A percentile compares a stretch with the other conserved stretches of the same genome.
These are phyloP conservation scores for Fistularia commersonii DNA, from an alignment of 2,797 vertebrate species.

Conservation along the genomic window DNA sequence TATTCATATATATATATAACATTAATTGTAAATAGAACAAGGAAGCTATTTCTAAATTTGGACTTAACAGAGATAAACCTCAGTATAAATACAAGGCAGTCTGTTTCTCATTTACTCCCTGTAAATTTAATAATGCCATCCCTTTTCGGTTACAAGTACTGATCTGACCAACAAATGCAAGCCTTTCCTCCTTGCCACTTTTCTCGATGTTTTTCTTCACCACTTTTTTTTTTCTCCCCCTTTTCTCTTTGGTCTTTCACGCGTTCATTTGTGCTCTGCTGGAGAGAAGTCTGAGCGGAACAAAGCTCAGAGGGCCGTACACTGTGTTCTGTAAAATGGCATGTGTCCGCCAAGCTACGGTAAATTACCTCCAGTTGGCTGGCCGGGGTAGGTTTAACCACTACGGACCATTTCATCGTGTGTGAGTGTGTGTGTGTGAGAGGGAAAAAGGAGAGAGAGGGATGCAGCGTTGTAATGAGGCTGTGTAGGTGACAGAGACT, in stretches of 20 bases:
- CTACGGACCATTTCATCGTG: slow-evolving; percentile 34
- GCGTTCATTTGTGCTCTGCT: slow-evolving; percentile 59
- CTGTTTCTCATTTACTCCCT: no score
- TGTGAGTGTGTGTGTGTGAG: slow-evolving; percentile 20
- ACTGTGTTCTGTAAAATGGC: slow-evolving; percentile 70
- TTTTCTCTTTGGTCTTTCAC: slow-evolving; percentile 38
- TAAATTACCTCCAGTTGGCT: slow-evolving; percentile 73
- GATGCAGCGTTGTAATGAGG: slow-evolving; percentile 39
- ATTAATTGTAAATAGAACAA: no score
- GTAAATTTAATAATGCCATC: no score
- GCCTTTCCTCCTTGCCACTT: slow-evolving; percentile 14
- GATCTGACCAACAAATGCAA: not conserved
- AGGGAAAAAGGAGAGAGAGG: slow-evolving; percentile 24
- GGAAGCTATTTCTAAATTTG: no score
- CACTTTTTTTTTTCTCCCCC: slow-evolving; percentile 35
- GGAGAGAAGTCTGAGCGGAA: slow-evolving; percentile 55
- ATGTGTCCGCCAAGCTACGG: slow-evolving; percentile 66
- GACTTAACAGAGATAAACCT: no score
- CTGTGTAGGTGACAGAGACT: slow-evolving; percentile 45
- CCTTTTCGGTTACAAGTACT: no score
- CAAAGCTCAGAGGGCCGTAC: slow-evolving; percentile 64
- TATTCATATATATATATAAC: no score
- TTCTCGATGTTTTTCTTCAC: slow-evolving; percentile 32
- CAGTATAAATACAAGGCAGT: no score
- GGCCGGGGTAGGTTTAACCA: slow-evolving; percentile 60